Base-by-base conservation (phyloP, 2,797 vertebrate species). In the Vespertilio murinus region DNA sequence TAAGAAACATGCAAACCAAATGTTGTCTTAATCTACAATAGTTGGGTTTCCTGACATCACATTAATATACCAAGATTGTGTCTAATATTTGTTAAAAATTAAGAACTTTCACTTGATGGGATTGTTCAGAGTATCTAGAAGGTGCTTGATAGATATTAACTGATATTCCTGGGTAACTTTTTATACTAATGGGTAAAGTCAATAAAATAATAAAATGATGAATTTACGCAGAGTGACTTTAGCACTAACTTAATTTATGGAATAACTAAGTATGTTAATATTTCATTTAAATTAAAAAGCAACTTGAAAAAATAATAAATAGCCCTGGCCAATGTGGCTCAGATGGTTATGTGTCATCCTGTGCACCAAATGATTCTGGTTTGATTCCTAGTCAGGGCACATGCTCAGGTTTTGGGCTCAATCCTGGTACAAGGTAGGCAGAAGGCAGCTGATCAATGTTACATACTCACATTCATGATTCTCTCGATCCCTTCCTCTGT, bases 51-150 rank as follows among this genome's bases (percentile, higher is more conserved):
- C 20, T 94, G 54, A 74, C 5, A 73, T 88, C 40, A 73, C 22
- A 73, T 92, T 83, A 89, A 73, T 81, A 89, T 47, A 74, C 13
- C 17, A 95, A 88, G 28, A 73, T 65, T 33, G 14, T 74, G 14
- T 59, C 81, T 75, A n/a, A 35, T 79, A 30, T 89, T 89, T 91
- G 25, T 94, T 95, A 90, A 95, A 95, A 96, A 97, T 47, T 70
- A 96, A 89, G 67, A 87, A 42, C 23, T 87, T 93, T n/a, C 5
- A 52, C 14, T 73, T 81, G 18, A 82, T 52, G 25, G 6, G 18
- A 93, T 92, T 74, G 5, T 87, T 84, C 30, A 80, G 90, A 86
- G 38, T 90, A 82, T 88, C 8, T 74, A 91, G 49, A 79, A 94
- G 38, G 25, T 88, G 14, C 30, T 74, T 89, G 89, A 85, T 77